These are phyloP conservation scores for Axis porcinus DNA, from an alignment of 2,113 vertebrate species.

Conservation along the genomic window DNA sequence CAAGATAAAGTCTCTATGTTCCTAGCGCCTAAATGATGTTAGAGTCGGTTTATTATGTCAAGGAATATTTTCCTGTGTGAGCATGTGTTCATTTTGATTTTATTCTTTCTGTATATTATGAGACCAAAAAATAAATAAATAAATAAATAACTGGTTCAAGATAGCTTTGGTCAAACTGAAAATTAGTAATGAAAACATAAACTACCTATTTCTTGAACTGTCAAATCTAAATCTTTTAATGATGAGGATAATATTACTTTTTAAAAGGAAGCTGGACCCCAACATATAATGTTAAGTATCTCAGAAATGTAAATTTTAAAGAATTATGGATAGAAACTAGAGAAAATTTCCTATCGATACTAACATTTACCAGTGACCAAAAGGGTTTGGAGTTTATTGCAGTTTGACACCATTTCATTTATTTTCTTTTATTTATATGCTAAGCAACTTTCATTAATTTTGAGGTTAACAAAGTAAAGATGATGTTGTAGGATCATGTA, in stretches of 20 bases:
- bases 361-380: neutral
- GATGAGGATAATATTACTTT: neutral
- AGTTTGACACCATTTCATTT: neutral
- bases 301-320: neutral
- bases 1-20: neutral
- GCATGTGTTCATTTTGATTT: neutral
- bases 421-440: neutral
- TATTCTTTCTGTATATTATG: neutral
- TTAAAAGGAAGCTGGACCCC: neutral
- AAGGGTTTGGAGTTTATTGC: neutral
- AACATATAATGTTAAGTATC: neutral
- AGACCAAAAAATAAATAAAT: neutral
- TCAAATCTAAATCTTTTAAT: neutral
- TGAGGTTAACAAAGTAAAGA: neutral
- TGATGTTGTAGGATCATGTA: neutral
- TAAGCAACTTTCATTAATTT: neutral
- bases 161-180: neutral
- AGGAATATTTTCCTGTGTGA: neutral
- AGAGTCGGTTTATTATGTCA: neutral
- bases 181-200: neutral
- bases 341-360: neutral
- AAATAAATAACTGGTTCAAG: neutral
- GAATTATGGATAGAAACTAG: neutral
- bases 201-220: neutral
- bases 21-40: neutral